Evolutionary conservation across 2,113 vertebrate species (phyloP).

Genomic region (Dipodomys stephensi): DNA sequence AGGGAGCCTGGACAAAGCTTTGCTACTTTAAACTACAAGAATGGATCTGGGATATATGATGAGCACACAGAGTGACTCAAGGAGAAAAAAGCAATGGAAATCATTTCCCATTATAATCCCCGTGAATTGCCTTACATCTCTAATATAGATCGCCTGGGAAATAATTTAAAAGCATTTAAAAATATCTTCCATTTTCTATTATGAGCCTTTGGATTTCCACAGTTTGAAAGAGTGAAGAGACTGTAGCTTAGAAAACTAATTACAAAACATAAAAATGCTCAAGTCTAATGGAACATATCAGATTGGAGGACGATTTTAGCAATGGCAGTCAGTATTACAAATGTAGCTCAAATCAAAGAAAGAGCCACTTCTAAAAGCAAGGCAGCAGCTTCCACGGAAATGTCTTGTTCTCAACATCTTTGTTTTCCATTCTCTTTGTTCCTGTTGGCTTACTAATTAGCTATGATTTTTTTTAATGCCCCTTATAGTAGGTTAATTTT

Average conservation of each 20-base stretch:
- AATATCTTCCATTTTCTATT: conserved; percentile 90
- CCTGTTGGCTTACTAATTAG: conserved; percentile 90
- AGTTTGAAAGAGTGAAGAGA: conserved; percentile 87
- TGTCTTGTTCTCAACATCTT: conserved; percentile 85
- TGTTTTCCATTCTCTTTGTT: conserved; percentile 89
- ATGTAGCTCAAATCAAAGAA: conserved; percentile 68
- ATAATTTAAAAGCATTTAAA: conserved; percentile 91
- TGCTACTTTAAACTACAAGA: conserved; percentile 82
- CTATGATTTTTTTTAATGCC: conserved; percentile 89
- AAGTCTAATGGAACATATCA: conserved; percentile 86
- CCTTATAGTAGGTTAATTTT: conserved; percentile 91
- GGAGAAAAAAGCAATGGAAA: conserved; percentile 81
- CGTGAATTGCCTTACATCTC: conserved; percentile 86
- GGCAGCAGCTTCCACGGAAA: conserved; percentile 75
- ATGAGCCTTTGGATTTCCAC: conserved; percentile 89
- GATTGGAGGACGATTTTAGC: conserved; percentile 79
- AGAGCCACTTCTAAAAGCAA: conserved; percentile 64
- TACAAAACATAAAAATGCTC: conserved; percentile 88
- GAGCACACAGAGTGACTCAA: conserved; percentile 83
- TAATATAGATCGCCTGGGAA: conserved; percentile 90
- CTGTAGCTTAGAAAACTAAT: conserved; percentile 89
- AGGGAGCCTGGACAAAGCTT: conserved; percentile 79
- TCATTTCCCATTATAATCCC: conserved; percentile 89
- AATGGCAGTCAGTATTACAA: conserved; percentile 51
- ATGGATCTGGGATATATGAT: conserved; percentile 78